Evolutionary conservation across 2,113 vertebrate species (phyloP), one percentile per base, ranked within the genome.

Genomic region (Anhinga anhinga): DNA sequence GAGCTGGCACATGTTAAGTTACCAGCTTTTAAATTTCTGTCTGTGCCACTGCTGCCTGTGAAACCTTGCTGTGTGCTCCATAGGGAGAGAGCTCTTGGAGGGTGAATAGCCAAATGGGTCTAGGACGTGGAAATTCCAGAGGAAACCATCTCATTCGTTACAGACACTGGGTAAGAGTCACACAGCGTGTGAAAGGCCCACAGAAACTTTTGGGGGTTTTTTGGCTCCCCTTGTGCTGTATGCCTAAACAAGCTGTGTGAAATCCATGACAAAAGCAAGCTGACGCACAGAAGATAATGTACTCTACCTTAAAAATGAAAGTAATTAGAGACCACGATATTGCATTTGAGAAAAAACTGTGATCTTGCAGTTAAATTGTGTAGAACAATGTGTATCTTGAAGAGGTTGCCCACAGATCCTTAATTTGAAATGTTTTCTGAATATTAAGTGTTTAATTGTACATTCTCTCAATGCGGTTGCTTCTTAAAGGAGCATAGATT

Each of bases 161-260:
- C 2, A 82, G 66, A 69, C 20, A 30, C 8, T 32, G 27, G 34
- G 22, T 36, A 86, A 58, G 34, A 59, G 17, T 32, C 36, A 81
- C 29, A 38, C 8, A 50, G 38, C 9, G 1, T 4, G 3, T 0
- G 17, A 44, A 86, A 66, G 22, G 15, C 58, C 30, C 42, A 67
- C 9, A 53, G 38, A 81, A 78, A 67, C 15, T 14, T 82, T 44
- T 21, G 1, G 3, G 13, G 19, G 0, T 0, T 30, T 61, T 82
- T 83, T 81, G 13, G 13, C 8, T 82, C 20, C 53, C 23, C 22
- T 66, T 70, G 15, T 32, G 23, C 36, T 82, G 5, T 14, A 27
- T 7, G 8, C 66, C 9, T 58, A 66, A 86, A 30, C 9, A 58
- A 70, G 15, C 19, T 70, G 61, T 86, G 83, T 59, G 50, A 62